phyloP scores from a whole-genome alignment of 2,888 invertebrate species.

The Clistopyga incitator region DNA sequence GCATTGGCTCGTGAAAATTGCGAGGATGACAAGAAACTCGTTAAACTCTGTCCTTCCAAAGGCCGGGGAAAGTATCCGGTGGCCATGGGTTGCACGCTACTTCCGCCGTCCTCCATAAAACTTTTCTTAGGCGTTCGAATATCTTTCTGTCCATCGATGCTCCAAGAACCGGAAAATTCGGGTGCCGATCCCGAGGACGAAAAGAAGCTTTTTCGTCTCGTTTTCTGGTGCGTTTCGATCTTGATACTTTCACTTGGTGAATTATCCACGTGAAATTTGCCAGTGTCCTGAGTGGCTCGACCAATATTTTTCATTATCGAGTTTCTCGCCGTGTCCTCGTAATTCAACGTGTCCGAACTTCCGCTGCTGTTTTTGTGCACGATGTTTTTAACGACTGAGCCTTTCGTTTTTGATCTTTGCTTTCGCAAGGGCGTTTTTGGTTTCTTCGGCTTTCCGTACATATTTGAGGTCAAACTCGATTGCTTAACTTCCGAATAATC shows the following conservation, averaged over 20 bases:
- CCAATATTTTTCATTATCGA: constrained; percentile 29
- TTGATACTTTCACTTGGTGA: constrained; percentile 63
- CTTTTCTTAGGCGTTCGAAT: constrained; percentile 85
- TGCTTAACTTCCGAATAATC: constrained; percentile 75
- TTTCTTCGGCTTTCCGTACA: constrained; percentile 64
- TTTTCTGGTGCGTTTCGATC: constrained; percentile 61
- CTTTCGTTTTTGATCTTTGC: constrained; percentile 68
- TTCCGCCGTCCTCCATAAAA: constrained; percentile 87
- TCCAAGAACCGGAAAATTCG: constrained; percentile 78
- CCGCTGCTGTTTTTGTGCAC: constrained; percentile 66
- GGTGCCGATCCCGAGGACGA: constrained; percentile 76
- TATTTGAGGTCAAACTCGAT: constrained; percentile 15
- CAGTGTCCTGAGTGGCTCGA: constrained; percentile 6
- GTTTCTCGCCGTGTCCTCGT: constrained; percentile 68
- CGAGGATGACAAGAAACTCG: constrained; percentile 90
- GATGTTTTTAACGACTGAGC: constrained; percentile 26
- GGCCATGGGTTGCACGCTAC: constrained; percentile 87
- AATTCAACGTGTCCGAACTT: constrained; percentile 76
- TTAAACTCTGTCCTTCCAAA: constrained; percentile 89
- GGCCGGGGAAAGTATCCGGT: constrained; percentile 88
- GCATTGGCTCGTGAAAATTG: constrained; percentile 90
- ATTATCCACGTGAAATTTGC: constrained; percentile 35
- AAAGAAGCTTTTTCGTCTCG: constrained; percentile 72
- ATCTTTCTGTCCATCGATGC: constrained; percentile 84
- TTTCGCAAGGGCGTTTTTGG: constrained; percentile 71